Conservation (phyloP, 2,113 vertebrate genomes). For the Pogonocichla stellata region DNA sequence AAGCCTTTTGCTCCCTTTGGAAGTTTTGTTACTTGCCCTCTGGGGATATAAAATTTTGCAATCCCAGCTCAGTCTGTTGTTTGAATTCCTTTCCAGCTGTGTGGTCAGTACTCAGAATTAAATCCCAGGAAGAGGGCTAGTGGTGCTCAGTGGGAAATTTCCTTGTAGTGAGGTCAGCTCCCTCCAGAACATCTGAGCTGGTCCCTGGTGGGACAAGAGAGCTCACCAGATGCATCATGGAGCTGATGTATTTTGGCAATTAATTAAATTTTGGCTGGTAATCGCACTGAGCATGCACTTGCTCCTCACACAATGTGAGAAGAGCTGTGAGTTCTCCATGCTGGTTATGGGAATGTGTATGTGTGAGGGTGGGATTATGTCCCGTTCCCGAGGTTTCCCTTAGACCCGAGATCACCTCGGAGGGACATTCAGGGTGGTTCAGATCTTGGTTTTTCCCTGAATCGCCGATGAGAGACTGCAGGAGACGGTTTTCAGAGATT, state of each 20-base stretch:
- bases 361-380: background rate
- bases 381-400: too few relatives aligned
- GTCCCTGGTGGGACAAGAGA: background rate
- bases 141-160: conserved; percentile 23
- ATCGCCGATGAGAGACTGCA: too few relatives aligned
- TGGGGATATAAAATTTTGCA: conserved; percentile 28
- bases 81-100: conserved; percentile 41
- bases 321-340: background rate
- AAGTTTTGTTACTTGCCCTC: conserved; percentile 34
- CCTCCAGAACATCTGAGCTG: conserved; percentile 13
- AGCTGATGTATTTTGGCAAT: background rate
- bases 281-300: background rate
- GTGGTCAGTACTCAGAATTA: conserved; percentile 27
- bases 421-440: too few relatives aligned
- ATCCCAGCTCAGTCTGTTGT: background rate
- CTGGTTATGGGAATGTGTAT: background rate
- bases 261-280: background rate
- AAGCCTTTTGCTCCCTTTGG: background rate
- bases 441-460: too few relatives aligned
- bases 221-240: background rate
- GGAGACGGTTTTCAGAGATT: too few relatives aligned
- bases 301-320: background rate
- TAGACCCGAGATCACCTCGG: too few relatives aligned
- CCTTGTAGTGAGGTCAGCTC: conserved; percentile 19
- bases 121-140: background rate